Evolutionary conservation across 2,113 vertebrate species (phyloP), one percentile per base, ranked within the genome.

Genomic region (Burhinus bistriatus): DNA sequence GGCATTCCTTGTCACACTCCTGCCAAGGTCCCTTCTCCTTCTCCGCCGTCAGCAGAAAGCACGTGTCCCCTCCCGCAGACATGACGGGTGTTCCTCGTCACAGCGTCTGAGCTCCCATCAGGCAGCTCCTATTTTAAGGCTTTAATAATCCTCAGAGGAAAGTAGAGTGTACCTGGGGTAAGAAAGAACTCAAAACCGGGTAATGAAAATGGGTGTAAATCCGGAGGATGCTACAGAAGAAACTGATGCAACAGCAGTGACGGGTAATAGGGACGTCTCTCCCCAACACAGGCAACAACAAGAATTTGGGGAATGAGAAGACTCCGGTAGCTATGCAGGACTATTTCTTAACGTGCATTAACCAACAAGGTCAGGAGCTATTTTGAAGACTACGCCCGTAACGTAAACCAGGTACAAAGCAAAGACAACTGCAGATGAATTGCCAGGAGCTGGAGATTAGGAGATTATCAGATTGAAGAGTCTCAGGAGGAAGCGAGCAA

Each of bases 391-490:
- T 44, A 8, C 94, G 81, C 78, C 90, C 68, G 66, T 49, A 80
- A 83, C 47, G 5, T 94, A 96, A 97, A 6, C 75, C 95, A 96
- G 91, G 95, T 97, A 68, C 83, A 91, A 96, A 87, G 88, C 90
- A 79, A 94, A 94, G 64, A 64, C 71, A 84, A 90, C 64, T 16
- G 61, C 66, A 72, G 85, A 87, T 32, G 94, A 91, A 87, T 54
- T 49, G 62, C 82, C 66, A 47, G 90, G 93, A 87, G 42, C 73
- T 72, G 65, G 71, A 84, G 94, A 96, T 97, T 96, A 97, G 89
- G 69, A 95, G 95, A 95, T 97, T 96, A 97, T 89, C 92, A 89
- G 95, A 93, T 95, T 95, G 93, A 86, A 92, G 59, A 89, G 78
- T 66, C 73, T 89, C 94, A 87, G 78, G 52, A 93, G 83, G 95